Evolutionary conservation across 2,797 vertebrate genomes (phyloP), one percentile per base, ranked within the genome.

Genomic region (Calcarius lapponicus): DNA sequence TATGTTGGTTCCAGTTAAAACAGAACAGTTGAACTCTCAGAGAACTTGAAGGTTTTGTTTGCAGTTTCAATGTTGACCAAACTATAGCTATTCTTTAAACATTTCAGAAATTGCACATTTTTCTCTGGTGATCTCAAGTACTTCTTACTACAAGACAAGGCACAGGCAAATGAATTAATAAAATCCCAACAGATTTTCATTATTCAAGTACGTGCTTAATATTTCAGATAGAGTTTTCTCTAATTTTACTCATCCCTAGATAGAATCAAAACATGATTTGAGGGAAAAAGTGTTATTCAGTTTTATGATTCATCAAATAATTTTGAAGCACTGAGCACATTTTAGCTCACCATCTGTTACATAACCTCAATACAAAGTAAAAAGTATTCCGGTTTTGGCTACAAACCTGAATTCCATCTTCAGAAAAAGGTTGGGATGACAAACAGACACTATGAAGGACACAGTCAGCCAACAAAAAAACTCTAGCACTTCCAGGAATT

Each of bases 371-470:
- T 65, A 67, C 71, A 94, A 93, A 96, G 69, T 74, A 97, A 94
- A 97, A 95, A 94, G 87, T 91, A 86, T 66, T 96, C 86, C 40
- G 56, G 25, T 95, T 97, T 97, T 98, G 97, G 98, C 97, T 73
- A 86, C 65, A 91, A 95, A 95, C 81, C 91, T 78, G 94, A 95
- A 98, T 98, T 97, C 95, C 92, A 93, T 92, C 92, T 95, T 94
- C 85, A 93, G 45, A 75, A 92, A 93, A 97, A 97, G 93, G 90
- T 83, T 83, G 88, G 92, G 97, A 98, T 96, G 96, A 96, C 96
- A 98, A 97, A 97, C 96, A 97, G 96, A 91, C 95, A 96, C 92
- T 96, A 95, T 88, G 93, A 92, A 90, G 93, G 90, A 97, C 82
- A 93, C 47, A 75, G 34, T 64, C 71, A 94, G 83, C 89, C 94